Evolutionary conservation across 2,113 vertebrate genomes (phyloP).

Genomic region (Ardeotis arabs): DNA sequence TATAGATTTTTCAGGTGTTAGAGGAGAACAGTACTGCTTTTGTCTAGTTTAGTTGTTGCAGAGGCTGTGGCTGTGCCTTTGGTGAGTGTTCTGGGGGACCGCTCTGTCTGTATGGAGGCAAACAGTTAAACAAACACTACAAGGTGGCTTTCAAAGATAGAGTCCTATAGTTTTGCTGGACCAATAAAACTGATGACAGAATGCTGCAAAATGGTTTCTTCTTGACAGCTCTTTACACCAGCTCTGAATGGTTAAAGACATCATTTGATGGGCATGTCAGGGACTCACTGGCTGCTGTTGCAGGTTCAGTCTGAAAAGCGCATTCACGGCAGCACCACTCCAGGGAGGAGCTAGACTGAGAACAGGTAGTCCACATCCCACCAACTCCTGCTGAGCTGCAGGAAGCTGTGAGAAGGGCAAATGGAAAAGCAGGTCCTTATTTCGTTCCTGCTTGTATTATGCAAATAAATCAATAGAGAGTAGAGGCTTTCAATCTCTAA

Average conservation of each 20-base stretch:
- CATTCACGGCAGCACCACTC: background rate
- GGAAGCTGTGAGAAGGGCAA: background rate
- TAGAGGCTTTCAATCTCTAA: background rate
- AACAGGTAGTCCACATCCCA: background rate
- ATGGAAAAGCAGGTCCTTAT: background rate
- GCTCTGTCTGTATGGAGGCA: background rate
- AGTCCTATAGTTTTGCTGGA: background rate
- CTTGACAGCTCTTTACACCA: background rate
- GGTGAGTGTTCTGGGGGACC: background rate
- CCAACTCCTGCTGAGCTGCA: background rate
- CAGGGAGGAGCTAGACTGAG: background rate
- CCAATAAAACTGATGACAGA: background rate
- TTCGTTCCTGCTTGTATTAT: background rate
- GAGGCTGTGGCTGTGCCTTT: background rate
- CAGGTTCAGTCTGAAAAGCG: accelerated
- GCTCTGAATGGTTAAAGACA: background rate
- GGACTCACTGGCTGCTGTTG: background rate
- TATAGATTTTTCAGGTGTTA: background rate
- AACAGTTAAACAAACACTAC: background rate
- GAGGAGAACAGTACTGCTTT: background rate
- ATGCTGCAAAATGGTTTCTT: background rate
- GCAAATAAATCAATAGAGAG: background rate
- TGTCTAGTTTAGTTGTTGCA: background rate
- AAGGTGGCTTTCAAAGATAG: background rate
- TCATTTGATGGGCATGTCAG: background rate